Evolutionary conservation across 2,113 vertebrate genomes (phyloP).

Genomic region (Zosterops lateralis): DNA sequence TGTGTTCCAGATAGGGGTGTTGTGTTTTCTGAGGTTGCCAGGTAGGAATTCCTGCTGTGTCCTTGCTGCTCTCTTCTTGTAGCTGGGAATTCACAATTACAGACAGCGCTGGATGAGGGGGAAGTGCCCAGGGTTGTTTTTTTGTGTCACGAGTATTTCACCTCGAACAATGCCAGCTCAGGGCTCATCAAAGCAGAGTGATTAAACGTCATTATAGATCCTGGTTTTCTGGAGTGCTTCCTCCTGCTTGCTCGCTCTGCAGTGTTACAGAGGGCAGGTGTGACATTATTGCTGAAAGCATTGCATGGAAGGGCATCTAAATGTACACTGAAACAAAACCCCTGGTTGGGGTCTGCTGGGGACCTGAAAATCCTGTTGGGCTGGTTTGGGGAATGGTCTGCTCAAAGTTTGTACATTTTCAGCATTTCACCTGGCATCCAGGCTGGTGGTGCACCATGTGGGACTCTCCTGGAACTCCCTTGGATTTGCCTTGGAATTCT

Average conservation of each 20-base stretch:
- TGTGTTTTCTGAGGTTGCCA: background rate
- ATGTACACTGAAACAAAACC: background rate
- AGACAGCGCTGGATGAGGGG: background rate
- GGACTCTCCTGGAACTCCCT: background rate
- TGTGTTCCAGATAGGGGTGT: background rate
- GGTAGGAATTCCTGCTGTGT: background rate
- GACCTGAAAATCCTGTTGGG: fast-evolving
- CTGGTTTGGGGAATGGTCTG: background rate
- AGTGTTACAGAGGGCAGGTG: background rate
- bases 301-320: background rate
- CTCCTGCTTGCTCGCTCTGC: background rate
- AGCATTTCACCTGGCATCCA: background rate
- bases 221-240: background rate
- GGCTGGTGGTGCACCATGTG: background rate
- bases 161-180: background rate
- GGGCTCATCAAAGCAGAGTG: background rate
- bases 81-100: background rate
- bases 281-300: fast-evolving
- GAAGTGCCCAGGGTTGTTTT: background rate
- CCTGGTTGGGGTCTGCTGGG: background rate
- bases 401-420: fast-evolving
- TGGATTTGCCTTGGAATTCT: background rate
- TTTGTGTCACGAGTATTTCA: fast-evolving
- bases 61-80: background rate
- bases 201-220: fast-evolving